These are phyloP conservation scores for Trogon surrucura DNA, from an alignment of 2,113 vertebrate species.

Conservation along the genomic window DNA sequence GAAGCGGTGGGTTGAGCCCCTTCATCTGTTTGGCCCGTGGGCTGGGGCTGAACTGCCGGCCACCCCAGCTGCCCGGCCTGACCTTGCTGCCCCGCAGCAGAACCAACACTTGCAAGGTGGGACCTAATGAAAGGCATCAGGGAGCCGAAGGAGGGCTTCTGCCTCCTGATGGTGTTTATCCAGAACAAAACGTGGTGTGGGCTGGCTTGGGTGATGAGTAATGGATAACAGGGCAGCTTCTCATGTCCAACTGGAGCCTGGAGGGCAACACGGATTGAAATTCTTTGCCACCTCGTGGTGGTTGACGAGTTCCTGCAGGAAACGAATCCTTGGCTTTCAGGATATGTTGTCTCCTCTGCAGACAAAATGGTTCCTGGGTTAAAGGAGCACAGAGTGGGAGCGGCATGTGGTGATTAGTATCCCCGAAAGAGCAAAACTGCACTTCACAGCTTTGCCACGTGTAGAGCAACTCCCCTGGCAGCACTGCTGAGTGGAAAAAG, in stretches of 20 bases:
- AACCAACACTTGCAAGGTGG: not conserved
- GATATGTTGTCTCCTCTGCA: not conserved
- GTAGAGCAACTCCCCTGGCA: not conserved
- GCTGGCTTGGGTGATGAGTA: not conserved
- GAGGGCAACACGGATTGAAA: not conserved
- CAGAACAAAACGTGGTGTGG: not conserved
- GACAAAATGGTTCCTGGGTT: not conserved
- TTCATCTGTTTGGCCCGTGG: constrained; percentile 47
- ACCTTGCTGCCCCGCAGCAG: constrained; percentile 19
- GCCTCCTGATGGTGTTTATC: not conserved
- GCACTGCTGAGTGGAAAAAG: not conserved
- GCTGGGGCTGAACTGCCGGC: not conserved
- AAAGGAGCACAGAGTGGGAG: not conserved
- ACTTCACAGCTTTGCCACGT: fast-evolving
- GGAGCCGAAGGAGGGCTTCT: not conserved
- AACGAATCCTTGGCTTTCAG: not conserved
- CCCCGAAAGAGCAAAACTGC: not conserved
- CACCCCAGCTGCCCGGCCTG: not conserved
- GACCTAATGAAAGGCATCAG: constrained; percentile 49
- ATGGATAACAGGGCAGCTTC: constrained; percentile 31
- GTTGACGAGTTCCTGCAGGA: not conserved
- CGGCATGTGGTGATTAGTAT: fast-evolving
- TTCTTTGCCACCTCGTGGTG: constrained; percentile 2
- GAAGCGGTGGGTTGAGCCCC: not conserved
- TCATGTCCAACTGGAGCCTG: not conserved